Conservation (phyloP, 2,797 vertebrate genomes). For the Parauchenoglanis punctatus region DNA sequence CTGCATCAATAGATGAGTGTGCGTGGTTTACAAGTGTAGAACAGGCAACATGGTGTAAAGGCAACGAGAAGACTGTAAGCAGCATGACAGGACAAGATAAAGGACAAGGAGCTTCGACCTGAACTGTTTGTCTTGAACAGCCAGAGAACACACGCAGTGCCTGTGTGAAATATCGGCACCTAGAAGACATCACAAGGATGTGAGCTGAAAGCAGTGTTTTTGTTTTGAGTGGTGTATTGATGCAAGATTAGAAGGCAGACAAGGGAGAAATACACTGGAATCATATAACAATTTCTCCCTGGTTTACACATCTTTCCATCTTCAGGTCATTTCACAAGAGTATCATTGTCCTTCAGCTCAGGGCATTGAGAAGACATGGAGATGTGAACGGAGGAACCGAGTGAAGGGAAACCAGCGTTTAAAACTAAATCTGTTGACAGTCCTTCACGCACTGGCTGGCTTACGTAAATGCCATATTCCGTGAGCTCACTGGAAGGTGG, state of each 20-base stretch:
- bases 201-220: slow-evolving; percentile 42
- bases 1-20: background rate
- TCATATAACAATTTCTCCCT: slow-evolving; percentile 59
- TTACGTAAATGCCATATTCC: slow-evolving; percentile 47
- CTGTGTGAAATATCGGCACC: slow-evolving; percentile 48
- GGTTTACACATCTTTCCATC: slow-evolving; percentile 35
- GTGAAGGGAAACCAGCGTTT: background rate
- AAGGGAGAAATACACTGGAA: background rate
- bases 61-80: background rate
- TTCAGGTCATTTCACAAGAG: slow-evolving; percentile 57
- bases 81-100: background rate
- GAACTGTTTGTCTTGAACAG: background rate
- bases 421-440: background rate
- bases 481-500: slow-evolving; percentile 39
- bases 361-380: slow-evolving; percentile 10
- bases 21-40: background rate
- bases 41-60: background rate
- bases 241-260: slow-evolving; percentile 21
- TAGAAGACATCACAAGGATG: slow-evolving; percentile 61
- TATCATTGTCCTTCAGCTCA: slow-evolving; percentile 60
- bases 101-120: background rate
- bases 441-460: slow-evolving; percentile 1
- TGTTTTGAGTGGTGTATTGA: background rate
- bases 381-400: background rate
- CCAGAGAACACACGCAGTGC: background rate